These are phyloP conservation scores for Taphrorychus bicolor DNA, from an alignment of 2,888 invertebrate genomes.

Conservation along the genomic window DNA sequence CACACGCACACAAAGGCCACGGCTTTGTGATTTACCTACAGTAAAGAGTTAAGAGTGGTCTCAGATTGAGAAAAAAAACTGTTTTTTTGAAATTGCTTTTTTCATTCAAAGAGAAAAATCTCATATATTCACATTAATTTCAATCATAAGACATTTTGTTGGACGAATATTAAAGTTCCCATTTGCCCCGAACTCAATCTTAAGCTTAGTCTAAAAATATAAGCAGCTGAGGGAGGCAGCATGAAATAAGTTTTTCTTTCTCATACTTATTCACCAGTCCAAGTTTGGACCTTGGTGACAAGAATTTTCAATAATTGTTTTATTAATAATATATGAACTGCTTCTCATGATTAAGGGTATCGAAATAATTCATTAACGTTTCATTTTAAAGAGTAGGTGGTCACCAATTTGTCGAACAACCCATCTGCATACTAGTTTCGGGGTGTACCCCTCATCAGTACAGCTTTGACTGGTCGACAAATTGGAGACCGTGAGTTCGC, in stretches of 20 bases:
- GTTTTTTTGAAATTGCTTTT: background rate
- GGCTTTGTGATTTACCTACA: background rate
- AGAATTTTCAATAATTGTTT: too few species aligned
- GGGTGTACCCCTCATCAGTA: too few species aligned
- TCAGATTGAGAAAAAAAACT: background rate
- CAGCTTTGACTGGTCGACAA: too few species aligned
- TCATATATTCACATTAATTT: conserved; percentile 34
- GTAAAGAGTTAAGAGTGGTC: background rate
- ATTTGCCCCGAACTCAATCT: conserved; percentile 28
- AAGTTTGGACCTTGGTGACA: too few species aligned
- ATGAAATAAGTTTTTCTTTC: background rate
- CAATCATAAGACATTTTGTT: conserved; percentile 25
- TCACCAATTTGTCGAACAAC: too few species aligned
- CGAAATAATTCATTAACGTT: too few species aligned
- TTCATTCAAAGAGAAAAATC: conserved; percentile 3
- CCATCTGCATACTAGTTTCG: too few species aligned
- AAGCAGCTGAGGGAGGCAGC: conserved; percentile 17
- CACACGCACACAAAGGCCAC: conserved; percentile 8
- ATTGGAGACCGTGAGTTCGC: too few species aligned
- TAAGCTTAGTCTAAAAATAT: conserved; percentile 32
- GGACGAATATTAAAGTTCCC: conserved; percentile 31
- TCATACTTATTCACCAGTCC: too few species aligned
- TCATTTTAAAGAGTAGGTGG: too few species aligned
- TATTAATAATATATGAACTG: too few species aligned
- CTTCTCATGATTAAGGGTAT: too few species aligned